Evolutionary conservation across 1,140 invertebrate species (phyloP).

Genomic region (Zaprionus africanus): DNA sequence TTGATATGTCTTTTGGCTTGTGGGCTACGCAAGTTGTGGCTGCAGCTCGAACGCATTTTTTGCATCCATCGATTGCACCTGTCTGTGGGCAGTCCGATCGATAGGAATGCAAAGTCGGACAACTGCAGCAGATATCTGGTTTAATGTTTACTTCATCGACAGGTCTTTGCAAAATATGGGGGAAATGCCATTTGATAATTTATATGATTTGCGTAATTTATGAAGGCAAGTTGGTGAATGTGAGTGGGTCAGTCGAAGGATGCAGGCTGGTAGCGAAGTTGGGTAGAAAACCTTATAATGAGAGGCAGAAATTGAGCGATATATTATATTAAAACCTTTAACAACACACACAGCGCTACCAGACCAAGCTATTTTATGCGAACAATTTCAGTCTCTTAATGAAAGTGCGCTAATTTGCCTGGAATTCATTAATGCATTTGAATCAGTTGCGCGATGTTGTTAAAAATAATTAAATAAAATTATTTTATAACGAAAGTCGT

Average conservation of each 20-base stretch:
- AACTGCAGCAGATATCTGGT: constrained; percentile 12
- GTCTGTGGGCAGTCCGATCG: constrained; percentile 51
- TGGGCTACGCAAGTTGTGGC: constrained; percentile 68
- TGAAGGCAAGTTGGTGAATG: not conserved
- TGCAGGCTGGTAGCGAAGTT: not conserved
- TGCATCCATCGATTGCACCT: constrained; percentile 57
- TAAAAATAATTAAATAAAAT: constrained; percentile 22
- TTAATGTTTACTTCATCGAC: constrained; percentile 2
- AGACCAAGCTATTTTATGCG: not conserved
- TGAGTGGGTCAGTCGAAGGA: not conserved
- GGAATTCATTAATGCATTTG: not conserved
- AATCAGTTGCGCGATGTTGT: constrained; percentile 3
- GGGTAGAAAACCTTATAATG: not conserved
- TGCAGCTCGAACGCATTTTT: constrained; percentile 62
- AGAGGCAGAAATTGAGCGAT: not conserved
- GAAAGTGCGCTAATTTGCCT: not conserved
- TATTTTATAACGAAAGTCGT: constrained; percentile 23
- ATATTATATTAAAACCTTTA: not conserved
- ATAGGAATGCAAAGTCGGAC: constrained; percentile 33
- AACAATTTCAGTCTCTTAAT: not conserved
- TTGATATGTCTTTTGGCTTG: constrained; percentile 60
- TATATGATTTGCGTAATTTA: constrained; percentile 8
- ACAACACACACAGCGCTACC: not conserved
- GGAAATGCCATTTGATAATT: constrained; percentile 6
- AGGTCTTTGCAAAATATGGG: not conserved